Percentiles rank a stretch among this genome's conserved stretches.
phyloP scores from a whole-genome alignment of 2,797 vertebrate species.

The Artibeus jamaicensis region DNA sequence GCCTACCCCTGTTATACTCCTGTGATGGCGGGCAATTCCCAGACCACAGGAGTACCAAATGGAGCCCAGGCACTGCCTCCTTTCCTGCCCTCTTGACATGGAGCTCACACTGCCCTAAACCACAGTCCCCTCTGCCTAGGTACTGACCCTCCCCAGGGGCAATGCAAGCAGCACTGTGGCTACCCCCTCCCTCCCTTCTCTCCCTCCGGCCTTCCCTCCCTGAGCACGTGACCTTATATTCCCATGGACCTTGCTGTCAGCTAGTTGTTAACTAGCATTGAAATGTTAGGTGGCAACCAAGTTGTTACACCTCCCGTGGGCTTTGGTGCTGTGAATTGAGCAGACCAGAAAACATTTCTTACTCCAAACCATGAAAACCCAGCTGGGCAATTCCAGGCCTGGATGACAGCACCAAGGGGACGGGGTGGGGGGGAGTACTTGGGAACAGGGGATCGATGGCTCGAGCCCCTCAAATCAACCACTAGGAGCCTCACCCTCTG shows the following conservation, averaged over 20 bases:
- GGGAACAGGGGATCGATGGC: background rate
- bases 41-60: background rate
- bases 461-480: background rate
- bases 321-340: background rate
- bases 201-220: fast-evolving
- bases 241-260: background rate
- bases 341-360: background rate
- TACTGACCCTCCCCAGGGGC: background rate
- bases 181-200: fast-evolving
- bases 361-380: background rate
- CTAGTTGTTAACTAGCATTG: background rate
- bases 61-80: background rate
- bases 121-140: background rate
- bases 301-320: background rate
- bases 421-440: background rate
- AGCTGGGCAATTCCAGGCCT: background rate
- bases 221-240: background rate
- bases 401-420: background rate
- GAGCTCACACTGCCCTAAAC: background rate
- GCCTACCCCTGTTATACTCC: background rate
- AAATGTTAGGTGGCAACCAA: background rate
- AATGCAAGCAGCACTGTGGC: background rate
- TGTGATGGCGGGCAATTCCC: background rate
- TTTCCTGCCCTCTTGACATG: fast-evolving
- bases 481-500: background rate